Conservation (phyloP, 2,797 vertebrate species). For the Poeciliopsis turneri region DNA sequence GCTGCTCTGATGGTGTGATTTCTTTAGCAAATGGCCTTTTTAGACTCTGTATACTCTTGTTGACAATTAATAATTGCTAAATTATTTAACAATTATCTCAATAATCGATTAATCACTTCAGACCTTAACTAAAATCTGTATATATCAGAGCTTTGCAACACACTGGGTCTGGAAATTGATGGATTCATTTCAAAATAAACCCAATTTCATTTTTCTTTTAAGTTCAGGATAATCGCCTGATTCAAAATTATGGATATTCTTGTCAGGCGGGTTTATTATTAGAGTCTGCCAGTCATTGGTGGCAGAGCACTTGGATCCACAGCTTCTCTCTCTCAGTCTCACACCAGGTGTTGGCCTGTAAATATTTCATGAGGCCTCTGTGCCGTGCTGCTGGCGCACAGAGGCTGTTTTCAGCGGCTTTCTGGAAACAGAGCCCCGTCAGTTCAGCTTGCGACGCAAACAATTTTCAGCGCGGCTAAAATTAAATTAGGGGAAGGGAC, state of each 20-base stretch:
- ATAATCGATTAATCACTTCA: too few species aligned
- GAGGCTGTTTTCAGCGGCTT: slow-evolving; percentile 68
- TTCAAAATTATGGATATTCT: not conserved
- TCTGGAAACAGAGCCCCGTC: slow-evolving; percentile 76
- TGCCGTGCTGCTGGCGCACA: slow-evolving; percentile 63
- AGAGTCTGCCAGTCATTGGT: slow-evolving; percentile 31
- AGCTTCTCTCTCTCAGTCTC: slow-evolving; percentile 40
- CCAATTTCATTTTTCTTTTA: not conserved
- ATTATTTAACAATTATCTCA: too few species aligned
- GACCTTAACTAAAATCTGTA: not conserved
- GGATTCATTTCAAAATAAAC: not conserved
- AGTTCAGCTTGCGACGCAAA: slow-evolving; percentile 69
- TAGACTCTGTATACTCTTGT: too few species aligned
- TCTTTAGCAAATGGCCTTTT: too few species aligned
- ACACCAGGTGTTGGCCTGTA: slow-evolving; percentile 78
- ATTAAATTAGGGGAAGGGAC: slow-evolving; percentile 78
- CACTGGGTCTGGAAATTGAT: not conserved
- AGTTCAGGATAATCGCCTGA: not conserved
- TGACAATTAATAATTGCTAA: too few species aligned
- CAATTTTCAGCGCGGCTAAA: slow-evolving; percentile 75
- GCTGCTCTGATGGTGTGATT: too few species aligned
- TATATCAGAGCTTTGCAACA: not conserved
- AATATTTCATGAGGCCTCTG: slow-evolving; percentile 78
- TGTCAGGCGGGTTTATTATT: slow-evolving; percentile 8
- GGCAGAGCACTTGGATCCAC: slow-evolving; percentile 42